Evolutionary conservation across 2,888 invertebrate species (phyloP), one percentile per base, ranked within the genome.

Genomic region (Ceraclea dissimilis): DNA sequence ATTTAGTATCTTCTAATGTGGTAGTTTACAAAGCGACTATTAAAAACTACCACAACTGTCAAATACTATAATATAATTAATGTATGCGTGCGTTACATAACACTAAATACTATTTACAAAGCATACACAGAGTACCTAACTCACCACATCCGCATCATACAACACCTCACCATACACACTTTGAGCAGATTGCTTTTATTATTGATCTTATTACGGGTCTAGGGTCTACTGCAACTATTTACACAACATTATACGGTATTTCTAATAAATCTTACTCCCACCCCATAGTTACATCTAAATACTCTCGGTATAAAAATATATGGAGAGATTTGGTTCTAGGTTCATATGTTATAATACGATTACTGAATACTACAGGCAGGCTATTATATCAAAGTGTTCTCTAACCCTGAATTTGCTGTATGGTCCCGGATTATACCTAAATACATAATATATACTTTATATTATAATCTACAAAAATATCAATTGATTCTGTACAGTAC

Each of bases 41-140:
- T 49, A 13, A 47, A 39, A 16, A 19, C 54, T 22, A 34, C 54
- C 49, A 39, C 49, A 20, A 19, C 20, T 54, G 11, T 31, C 26
- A 26, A 26, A 26, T 10, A n/a, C 39, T 8, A 39, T 39, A 13
- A 39, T 5, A 39, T 39, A 8, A 13, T 39, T 4, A 8, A 39
- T 39, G 26, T 13, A 43, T 19, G 11, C 19, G 50, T 57, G 57
- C 57, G 60, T 57, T 54, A 49, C 54, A 47, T 55, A 60, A 49
- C 54, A 51, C 46, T 18, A 51, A 55, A 57, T 52, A 57, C 57
- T 60, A 60, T 60, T 39, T 60, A 60, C 60, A 60, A 56, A 60
- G 51, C 57, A 53, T 57, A 57, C 59, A 56, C n/a, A n/a, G n/a
- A n/a, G n/a, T 52, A 57, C 59, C 49, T 49, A 33, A 22, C 33